Conservation (phyloP, 2,888 invertebrate species). For the Heliconius charithonia region DNA sequence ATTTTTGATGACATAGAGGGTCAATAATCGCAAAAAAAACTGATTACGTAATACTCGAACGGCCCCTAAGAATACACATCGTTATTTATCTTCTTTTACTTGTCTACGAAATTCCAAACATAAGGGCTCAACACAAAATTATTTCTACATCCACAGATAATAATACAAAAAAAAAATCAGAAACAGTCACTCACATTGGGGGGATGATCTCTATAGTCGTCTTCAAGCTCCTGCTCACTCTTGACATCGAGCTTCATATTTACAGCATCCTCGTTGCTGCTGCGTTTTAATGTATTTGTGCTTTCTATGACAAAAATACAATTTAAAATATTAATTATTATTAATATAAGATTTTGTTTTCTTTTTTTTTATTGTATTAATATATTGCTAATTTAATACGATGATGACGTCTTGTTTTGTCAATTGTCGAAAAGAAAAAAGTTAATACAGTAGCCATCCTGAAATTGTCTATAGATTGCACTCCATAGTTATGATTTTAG, state of each 20-base stretch:
- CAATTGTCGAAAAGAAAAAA: too few relatives aligned
- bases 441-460: too few relatives aligned
- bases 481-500: too few relatives aligned
- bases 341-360: not conserved
- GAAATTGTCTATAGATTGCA: too few relatives aligned
- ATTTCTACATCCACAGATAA: too few relatives aligned
- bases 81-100: too few relatives aligned
- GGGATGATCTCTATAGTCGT: slow-evolving; percentile 70
- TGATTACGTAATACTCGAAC: too few relatives aligned
- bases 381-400: not conserved
- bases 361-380: not conserved
- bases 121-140: too few relatives aligned
- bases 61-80: too few relatives aligned
- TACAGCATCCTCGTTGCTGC: slow-evolving; percentile 61
- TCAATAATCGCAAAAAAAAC: too few relatives aligned
- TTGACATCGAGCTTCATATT: slow-evolving; percentile 62
- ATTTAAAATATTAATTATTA: not conserved
- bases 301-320: slow-evolving; percentile 51
- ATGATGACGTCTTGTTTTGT: not conserved
- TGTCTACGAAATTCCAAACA: too few relatives aligned
- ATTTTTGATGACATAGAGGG: too few relatives aligned
- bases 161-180: not conserved
- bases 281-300: slow-evolving; percentile 60
- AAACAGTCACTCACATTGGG: slow-evolving; percentile 65
- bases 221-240: slow-evolving; percentile 62